A percentile compares a stretch with the other conserved stretches of the same genome.
Conservation (phyloP, 2,113 vertebrate genomes). For the Elephantulus edwardii region DNA sequence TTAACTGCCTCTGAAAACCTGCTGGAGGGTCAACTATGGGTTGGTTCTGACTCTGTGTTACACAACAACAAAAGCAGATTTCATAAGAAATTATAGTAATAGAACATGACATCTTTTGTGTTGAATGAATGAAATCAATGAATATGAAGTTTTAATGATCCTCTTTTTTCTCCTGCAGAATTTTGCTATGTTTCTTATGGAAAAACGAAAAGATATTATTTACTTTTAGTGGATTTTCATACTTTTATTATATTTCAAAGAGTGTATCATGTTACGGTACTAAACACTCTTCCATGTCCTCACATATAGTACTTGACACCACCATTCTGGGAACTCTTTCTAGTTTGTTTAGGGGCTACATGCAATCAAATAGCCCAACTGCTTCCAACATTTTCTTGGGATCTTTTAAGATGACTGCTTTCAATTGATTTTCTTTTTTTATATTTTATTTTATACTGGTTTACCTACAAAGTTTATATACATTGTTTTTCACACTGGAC, state of each 20-base stretch:
- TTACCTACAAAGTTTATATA: no score
- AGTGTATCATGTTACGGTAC: background rate
- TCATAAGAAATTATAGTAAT: background rate
- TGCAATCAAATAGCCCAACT: background rate
- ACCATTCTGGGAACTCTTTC: background rate
- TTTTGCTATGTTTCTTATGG: background rate
- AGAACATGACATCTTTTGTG: background rate
- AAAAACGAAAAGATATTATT: constrained; percentile 34
- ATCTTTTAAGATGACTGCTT: background rate
- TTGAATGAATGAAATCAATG: background rate
- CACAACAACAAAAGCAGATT: no score
- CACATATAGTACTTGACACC: background rate
- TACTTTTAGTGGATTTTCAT: constrained; percentile 6
- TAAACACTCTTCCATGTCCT: background rate
- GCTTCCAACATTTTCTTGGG: background rate
- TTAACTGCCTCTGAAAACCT: no score
- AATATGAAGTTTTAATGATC: background rate
- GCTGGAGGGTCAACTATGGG: no score
- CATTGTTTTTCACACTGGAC: no score
- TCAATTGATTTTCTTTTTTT: no score
- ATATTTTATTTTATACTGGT: no score
- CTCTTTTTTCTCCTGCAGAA: background rate
- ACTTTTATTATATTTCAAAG: constrained; percentile 38
- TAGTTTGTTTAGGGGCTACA: background rate
- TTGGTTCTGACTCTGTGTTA: no score